Evolutionary conservation across 2,888 invertebrate species (phyloP), one percentile per base, ranked within the genome.

Genomic region (Plutella xylostella): DNA sequence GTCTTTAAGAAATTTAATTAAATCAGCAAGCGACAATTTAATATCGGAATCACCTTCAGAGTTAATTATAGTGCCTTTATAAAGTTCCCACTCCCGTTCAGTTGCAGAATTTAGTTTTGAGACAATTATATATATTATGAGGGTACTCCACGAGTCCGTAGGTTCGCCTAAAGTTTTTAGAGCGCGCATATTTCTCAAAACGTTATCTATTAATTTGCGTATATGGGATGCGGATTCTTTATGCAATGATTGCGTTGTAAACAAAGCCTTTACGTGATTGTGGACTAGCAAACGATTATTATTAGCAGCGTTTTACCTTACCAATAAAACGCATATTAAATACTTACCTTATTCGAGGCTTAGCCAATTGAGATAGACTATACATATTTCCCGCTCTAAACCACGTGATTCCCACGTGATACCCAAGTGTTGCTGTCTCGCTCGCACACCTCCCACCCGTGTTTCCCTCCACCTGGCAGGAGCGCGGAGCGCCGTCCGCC

Each of bases 41-140:
- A 11, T 7, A 25, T 25, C 40, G 12, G 9, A 4, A 19, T 21
- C 20, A 15, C 35, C 14, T 34, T 18, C 28, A 41, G 12, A 15
- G 33, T 15, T 33, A 33, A n/a, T 14, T 25, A 19, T 31, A 34
- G 14, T 11, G 20, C 22, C 40, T 43, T 46, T 51, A 17, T 45
- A 22, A 25, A 28, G 18, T 20, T 52, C 52, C 52, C 54, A 54
- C n/a, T 50, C 50, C n/a, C 50, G 48, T 25, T 50, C 49, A 9
- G 51, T 49, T 19, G 43, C 9, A 7, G 39, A 19, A 47, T 51
- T 47, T 2, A 51, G 35, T 33, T 45, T 54, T 4, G 49, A 42
- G 3, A 46, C 45, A 20, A 52, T 35, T 37, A 52, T 15, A 43
- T 50, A 48, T 38, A 50, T 50, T 17, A 53, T 46, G 1, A 52